Evolutionary conservation across 2,797 vertebrate species (phyloP), one percentile per base, ranked within the genome.

Genomic region (Phyllotis vaccarum): DNA sequence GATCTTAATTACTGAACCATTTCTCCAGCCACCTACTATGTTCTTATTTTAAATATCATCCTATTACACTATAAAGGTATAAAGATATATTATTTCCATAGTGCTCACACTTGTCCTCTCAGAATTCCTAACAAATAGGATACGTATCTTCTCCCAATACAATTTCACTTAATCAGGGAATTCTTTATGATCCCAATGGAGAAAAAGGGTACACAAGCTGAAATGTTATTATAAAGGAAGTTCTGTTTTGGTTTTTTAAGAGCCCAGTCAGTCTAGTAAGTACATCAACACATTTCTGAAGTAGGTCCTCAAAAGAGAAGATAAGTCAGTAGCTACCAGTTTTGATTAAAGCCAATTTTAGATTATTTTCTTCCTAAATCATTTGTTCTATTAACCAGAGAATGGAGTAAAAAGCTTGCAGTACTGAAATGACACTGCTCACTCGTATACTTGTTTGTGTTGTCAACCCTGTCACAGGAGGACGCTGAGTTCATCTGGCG

Each of bases 381-480:
- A 54, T 86, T 86, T 92, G 74, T 56, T 2, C 27, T 89, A 68
- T 37, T 75, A 49, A 60, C n/a, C 89, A 40, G 37, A 43, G 37
- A 96, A 94, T 43, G 54, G 46, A 95, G 37, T 78, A 10, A 91
- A 85, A 94, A 93, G 12, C 56, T 66, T 79, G 34, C 22, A n/a
- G 75, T 4, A 54, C 49, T 92, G 40, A 91, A 95, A 79, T 79
- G 81, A 66, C 9, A 37, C 27, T 86, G 13, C 88, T 92, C 31
- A 27, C 29, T 94, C 37, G 29, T 16, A 37, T 72, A 56, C 16
- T 43, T 78, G 14, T 89, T 13, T 83, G 54, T 68, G 40, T 16
- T 97, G 64, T 83, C 75, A 54, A 60, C 52, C 87, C 27, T 92
- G 76, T 81, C 34, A 56, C 29, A 64, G 80, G 86, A 93, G 46